Evolutionary conservation across 2,113 vertebrate genomes (phyloP).

Genomic region (Cynopterus brachyotis): DNA sequence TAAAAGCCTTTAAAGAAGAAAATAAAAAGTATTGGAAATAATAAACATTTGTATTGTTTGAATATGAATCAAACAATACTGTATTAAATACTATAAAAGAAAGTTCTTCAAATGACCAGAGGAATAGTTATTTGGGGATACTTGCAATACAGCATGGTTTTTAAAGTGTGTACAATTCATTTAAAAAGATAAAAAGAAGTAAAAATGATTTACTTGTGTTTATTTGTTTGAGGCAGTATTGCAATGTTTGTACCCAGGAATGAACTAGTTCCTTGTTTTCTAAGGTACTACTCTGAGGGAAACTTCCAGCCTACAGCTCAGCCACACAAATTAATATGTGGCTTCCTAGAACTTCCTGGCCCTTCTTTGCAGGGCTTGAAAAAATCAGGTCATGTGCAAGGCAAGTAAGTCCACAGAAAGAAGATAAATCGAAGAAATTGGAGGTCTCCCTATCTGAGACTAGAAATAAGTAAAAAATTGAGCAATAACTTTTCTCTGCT

Average conservation of each 20-base stretch:
- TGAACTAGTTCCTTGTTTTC: slow-evolving; percentile 14
- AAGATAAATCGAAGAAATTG: not conserved
- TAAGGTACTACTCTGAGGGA: not conserved
- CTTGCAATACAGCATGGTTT: not conserved
- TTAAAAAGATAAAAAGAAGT: not conserved
- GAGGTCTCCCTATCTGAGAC: not conserved
- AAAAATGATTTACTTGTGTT: not conserved
- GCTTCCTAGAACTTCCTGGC: not conserved
- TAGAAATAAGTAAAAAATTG: not conserved
- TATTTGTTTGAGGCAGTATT: not conserved
- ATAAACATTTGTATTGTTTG: not conserved
- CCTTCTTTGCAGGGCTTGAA: not conserved
- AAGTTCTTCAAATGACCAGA: not conserved
- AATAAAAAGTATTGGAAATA: not conserved
- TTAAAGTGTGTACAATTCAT: not conserved
- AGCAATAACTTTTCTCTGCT: not conserved
- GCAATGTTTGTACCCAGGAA: not conserved
- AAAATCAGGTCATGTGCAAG: not conserved
- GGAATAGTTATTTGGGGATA: not conserved
- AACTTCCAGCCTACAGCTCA: not conserved
- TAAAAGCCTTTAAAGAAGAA: not conserved
- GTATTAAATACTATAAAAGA: not conserved
- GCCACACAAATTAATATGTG: not conserved
- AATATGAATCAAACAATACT: not conserved
- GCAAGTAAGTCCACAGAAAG: not conserved